These are phyloP conservation scores for Asbolus verrucosus DNA, from an alignment of 1,140 invertebrate genomes.

Conservation along the genomic window DNA sequence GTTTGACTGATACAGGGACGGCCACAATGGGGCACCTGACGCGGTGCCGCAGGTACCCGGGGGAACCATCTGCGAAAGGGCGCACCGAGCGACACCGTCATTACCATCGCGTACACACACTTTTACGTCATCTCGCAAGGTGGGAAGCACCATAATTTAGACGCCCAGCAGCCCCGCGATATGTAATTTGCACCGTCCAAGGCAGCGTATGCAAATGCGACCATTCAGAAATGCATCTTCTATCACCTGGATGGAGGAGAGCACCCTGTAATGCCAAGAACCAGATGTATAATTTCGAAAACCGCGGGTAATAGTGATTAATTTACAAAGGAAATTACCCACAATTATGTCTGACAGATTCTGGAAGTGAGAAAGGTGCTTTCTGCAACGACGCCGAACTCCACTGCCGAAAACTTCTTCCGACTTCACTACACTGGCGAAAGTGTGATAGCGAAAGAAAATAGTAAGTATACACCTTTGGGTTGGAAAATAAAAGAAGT, in stretches of 20 bases:
- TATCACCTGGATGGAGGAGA: constrained; percentile 3
- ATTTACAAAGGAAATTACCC: not conserved
- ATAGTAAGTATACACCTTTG: too few relatives aligned
- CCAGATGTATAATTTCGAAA: constrained; percentile 15
- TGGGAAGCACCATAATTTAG: constrained; percentile 35
- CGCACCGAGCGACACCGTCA: too few relatives aligned
- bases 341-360: too few relatives aligned
- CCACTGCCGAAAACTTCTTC: too few relatives aligned
- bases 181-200: constrained; percentile 30
- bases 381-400: too few relatives aligned
- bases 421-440: too few relatives aligned
- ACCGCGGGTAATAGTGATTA: constrained; percentile 20
- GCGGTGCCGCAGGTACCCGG: constrained; percentile 18
- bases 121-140: constrained; percentile 18
- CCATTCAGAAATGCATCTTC: constrained; percentile 29
- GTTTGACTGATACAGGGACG: not conserved
- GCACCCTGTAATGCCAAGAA: constrained; percentile 26
- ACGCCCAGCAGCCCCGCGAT: constrained; percentile 29
- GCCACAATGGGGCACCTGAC: constrained; percentile 18
- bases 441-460: too few relatives aligned
- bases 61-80: constrained; percentile 23
- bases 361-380: too few relatives aligned
- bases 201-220: constrained; percentile 13
- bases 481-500: too few relatives aligned
- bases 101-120: constrained; percentile 10